Conservation (phyloP, 2,113 vertebrate genomes). For the Nyctereutes procyonoides region DNA sequence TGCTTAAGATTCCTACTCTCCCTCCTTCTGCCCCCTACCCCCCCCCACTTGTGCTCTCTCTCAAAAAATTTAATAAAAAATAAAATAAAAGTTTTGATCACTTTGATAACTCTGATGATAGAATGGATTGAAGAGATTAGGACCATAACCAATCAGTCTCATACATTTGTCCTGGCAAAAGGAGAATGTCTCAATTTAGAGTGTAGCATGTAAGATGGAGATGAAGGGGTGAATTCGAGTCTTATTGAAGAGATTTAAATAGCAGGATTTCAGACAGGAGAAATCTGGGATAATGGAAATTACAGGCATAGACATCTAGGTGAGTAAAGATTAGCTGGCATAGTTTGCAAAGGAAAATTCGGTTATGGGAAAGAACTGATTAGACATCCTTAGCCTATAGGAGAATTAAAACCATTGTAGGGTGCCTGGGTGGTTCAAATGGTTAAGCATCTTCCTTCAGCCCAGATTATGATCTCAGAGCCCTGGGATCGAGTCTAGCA, state of each 20-base stretch:
- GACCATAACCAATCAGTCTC: background rate
- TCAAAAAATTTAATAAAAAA: background rate
- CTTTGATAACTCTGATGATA: background rate
- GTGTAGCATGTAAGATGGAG: background rate
- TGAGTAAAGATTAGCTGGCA: background rate
- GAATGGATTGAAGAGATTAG: background rate
- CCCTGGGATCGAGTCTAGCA: too few relatives aligned
- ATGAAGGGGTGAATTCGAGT: background rate
- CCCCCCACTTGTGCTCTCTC: background rate
- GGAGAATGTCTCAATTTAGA: background rate
- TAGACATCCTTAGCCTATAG: background rate
- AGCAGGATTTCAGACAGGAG: background rate
- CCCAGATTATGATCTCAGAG: too few relatives aligned
- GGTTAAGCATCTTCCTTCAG: too few relatives aligned
- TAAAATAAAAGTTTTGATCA: background rate
- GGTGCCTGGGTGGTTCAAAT: too few relatives aligned
- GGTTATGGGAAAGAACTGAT: background rate
- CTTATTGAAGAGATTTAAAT: background rate
- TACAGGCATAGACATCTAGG: background rate
- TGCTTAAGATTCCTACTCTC: background rate
- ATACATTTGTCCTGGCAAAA: background rate
- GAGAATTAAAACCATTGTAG: background rate
- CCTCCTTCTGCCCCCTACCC: background rate
- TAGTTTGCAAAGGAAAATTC: background rate
- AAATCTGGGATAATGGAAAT: constrained; percentile 8